Percentiles rank a stretch among this genome's conserved stretches.
phyloP scores from a whole-genome alignment of 35 echinoderm and acorn worm genomes.

The Ophiothrix spiculata region DNA sequence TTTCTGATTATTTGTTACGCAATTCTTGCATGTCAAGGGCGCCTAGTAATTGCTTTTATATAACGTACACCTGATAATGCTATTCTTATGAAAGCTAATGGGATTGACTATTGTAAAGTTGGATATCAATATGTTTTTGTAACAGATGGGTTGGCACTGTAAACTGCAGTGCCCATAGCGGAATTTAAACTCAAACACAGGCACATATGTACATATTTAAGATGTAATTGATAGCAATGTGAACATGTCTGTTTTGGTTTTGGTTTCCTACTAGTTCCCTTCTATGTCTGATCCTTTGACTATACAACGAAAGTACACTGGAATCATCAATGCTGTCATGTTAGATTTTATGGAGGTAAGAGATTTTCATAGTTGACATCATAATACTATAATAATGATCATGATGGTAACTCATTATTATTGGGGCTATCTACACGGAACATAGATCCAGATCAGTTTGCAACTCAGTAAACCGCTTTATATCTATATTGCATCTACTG shows the following conservation, averaged over 20 bases:
- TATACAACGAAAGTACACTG: constrained; percentile 61
- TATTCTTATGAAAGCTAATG: too few species aligned
- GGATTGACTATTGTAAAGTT: too few species aligned
- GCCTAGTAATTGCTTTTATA: background rate
- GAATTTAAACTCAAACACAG: too few species aligned
- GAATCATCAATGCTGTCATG: constrained; percentile 77
- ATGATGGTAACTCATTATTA: background rate
- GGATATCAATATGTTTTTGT: too few species aligned
- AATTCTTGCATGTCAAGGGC: background rate
- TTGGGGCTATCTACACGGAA: too few species aligned
- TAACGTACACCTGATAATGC: too few species aligned
- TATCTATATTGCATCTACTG: background rate
- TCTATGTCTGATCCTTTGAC: constrained; percentile 58
- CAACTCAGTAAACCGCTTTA: background rate
- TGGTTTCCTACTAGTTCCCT: constrained; percentile 69
- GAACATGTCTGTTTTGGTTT: background rate
- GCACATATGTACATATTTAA: too few species aligned
- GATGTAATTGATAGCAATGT: background rate
- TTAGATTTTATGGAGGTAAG: constrained; percentile 85
- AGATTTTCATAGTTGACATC: background rate
- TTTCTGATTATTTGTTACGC: background rate
- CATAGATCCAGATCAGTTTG: background rate
- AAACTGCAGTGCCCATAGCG: too few species aligned
- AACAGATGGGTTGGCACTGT: too few species aligned
- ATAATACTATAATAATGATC: constrained; percentile 5